Conservation (phyloP, 2,797 vertebrate genomes). For the Platalea minor region DNA sequence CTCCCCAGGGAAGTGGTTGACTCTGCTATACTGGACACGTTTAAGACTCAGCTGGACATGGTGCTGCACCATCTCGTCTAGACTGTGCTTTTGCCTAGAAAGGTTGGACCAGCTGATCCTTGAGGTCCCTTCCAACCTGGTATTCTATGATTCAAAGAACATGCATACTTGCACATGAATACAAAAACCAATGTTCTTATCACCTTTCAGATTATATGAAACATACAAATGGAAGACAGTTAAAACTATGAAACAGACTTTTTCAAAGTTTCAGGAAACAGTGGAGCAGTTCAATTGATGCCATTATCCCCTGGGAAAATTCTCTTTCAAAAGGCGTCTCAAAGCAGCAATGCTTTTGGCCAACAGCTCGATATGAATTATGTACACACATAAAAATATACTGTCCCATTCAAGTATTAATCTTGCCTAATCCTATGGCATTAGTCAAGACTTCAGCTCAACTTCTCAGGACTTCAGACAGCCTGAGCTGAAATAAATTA, state of each 20-base stretch:
- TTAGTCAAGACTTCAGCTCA: neutral
- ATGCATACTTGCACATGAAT: rapidly evolving
- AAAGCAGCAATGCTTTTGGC: neutral
- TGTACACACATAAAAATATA: neutral
- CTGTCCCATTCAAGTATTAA: neutral
- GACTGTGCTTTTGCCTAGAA: too few relatives aligned
- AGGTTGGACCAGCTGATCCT: too few relatives aligned
- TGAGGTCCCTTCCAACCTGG: too few relatives aligned
- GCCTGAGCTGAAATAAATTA: neutral
- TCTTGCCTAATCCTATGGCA: neutral
- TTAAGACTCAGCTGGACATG: too few relatives aligned
- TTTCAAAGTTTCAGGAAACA: neutral
- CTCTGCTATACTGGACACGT: too few relatives aligned
- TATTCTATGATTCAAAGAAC: neutral
- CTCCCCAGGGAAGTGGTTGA: too few relatives aligned
- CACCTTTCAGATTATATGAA: neutral
- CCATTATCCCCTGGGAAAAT: neutral
- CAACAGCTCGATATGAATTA: neutral
- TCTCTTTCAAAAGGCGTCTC: neutral
- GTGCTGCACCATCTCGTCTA: too few relatives aligned
- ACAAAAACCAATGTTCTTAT: neutral
- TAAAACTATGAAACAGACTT: neutral
- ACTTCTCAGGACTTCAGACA: neutral
- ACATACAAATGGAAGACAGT: neutral
- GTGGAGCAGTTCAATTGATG: neutral